Evolutionary conservation across 2,113 vertebrate genomes (phyloP).

Genomic region (Hydropotes inermis): DNA sequence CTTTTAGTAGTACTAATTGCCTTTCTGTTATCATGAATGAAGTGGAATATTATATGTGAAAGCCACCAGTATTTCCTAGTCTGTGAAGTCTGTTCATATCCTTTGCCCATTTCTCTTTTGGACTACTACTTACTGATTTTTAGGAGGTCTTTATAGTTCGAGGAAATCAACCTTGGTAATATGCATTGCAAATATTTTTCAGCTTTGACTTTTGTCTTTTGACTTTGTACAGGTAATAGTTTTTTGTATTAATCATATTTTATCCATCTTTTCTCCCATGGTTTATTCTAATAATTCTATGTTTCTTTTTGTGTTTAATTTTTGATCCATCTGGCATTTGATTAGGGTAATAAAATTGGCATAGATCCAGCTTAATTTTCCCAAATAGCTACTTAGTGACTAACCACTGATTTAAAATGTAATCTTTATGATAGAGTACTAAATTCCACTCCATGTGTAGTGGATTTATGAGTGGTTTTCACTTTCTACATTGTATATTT

Average conservation of each 20-base stretch:
- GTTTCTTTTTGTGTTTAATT: constrained; percentile 11
- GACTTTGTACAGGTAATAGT: not conserved
- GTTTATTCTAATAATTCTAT: not conserved
- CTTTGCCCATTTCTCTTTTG: constrained; percentile 8
- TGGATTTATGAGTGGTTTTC: constrained; percentile 18
- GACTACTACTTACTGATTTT: not conserved
- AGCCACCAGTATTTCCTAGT: not conserved
- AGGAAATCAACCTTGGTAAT: not conserved
- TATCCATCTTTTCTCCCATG: not conserved
- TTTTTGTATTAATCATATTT: not conserved
- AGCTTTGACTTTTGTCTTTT: not conserved
- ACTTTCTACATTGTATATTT: not conserved
- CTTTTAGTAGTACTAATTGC: not conserved
- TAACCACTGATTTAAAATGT: constrained; percentile 14
- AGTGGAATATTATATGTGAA: constrained; percentile 21
- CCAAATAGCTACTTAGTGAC: not conserved
- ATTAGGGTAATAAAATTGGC: not conserved
- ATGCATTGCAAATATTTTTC: not conserved
- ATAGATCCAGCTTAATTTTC: not conserved
- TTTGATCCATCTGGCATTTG: constrained; percentile 11
- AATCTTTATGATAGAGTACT: not conserved
- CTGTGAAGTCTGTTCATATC: not conserved
- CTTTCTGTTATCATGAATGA: not conserved
- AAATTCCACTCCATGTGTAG: not conserved
- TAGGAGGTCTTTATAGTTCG: not conserved